Evolutionary conservation across 2,888 invertebrate species (phyloP).

Genomic region (Lucinisca nassula): DNA sequence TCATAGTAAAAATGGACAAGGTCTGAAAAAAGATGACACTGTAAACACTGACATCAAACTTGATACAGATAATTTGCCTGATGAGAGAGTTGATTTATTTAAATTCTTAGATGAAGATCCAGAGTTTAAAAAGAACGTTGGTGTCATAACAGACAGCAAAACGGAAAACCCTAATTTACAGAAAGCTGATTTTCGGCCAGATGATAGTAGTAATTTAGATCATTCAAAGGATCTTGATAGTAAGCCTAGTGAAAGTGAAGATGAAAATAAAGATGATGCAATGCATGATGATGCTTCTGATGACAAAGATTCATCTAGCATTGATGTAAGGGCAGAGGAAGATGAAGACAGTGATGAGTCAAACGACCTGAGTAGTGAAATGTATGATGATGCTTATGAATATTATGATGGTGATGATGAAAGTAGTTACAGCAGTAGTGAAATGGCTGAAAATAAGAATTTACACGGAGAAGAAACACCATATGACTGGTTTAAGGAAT

Average conservation of each 20-base stretch:
- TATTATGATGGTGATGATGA: constrained; percentile 66
- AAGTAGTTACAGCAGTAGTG: constrained; percentile 69
- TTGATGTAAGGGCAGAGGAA: constrained; percentile 30
- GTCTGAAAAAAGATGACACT: constrained; percentile 6
- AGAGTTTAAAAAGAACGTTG: constrained; percentile 63
- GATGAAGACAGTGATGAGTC: constrained; percentile 28
- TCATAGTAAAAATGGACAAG: not conserved
- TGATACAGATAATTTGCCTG: constrained; percentile 28
- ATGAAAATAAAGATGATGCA: constrained; percentile 11
- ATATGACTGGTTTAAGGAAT: constrained; percentile 59
- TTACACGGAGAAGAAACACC: constrained; percentile 41
- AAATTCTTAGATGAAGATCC: constrained; percentile 61
- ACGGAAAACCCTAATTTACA: not conserved
- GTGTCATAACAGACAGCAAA: constrained; percentile 49
- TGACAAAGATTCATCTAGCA: not conserved
- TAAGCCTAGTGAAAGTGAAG: constrained; percentile 20
- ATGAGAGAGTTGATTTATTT: constrained; percentile 43
- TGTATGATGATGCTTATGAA: constrained; percentile 51
- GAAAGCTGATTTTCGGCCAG: not conserved
- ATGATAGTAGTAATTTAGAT: constrained; percentile 4
- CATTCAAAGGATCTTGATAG: constrained; percentile 1
- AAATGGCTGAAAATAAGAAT: constrained; percentile 38
- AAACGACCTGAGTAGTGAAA: constrained; percentile 56
- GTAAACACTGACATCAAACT: constrained; percentile 6
- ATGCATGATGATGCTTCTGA: constrained; percentile 5